Conservation (phyloP, 2,113 vertebrate genomes). For the Crotalus viridis region DNA sequence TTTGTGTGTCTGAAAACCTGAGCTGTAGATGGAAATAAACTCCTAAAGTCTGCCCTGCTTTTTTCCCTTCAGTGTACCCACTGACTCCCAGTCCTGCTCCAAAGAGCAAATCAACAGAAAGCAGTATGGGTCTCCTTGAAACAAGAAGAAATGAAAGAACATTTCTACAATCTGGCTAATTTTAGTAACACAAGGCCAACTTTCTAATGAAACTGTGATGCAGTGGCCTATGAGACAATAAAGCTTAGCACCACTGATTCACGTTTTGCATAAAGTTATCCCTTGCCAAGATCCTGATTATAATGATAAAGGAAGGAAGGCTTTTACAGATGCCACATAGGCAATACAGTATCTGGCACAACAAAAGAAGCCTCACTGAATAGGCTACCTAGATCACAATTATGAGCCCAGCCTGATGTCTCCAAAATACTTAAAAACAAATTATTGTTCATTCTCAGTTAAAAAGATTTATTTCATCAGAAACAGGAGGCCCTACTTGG, state of each 20-base stretch:
- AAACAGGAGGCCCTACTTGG: background rate
- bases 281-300: background rate
- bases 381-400: background rate
- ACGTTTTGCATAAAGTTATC: background rate
- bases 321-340: background rate
- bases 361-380: background rate
- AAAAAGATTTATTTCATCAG: background rate
- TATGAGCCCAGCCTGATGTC: background rate
- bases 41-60: background rate
- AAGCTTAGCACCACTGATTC: background rate
- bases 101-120: background rate
- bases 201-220: background rate
- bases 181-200: background rate
- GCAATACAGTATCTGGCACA: background rate
- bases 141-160: background rate
- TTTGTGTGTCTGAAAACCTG: background rate
- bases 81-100: background rate
- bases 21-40: background rate
- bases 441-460: background rate
- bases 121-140: background rate
- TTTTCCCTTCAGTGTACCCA: background rate
- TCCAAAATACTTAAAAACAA: background rate
- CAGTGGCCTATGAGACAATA: background rate
- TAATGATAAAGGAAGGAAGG: background rate
- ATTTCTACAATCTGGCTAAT: background rate